Evolutionary conservation across 2,888 invertebrate genomes (phyloP), one percentile per base, ranked within the genome.

Genomic region (Cataglyphis albicans): DNA sequence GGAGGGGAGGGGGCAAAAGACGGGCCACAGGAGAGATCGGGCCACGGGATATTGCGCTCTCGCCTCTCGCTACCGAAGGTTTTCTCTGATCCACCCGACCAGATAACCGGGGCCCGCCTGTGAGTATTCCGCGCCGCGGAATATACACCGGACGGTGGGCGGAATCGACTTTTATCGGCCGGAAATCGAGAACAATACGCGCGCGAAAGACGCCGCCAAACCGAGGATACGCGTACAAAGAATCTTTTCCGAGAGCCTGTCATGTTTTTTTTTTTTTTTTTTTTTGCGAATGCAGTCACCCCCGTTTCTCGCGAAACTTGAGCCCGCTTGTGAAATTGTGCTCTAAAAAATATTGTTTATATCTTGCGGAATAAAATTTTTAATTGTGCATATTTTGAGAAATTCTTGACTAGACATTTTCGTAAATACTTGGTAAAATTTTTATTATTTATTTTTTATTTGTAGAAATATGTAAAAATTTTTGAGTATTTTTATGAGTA

Each of bases 101-200:
- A 90, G 92, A 92, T 92, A 89, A 72, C 75, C 52, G 35, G 35
- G 35, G 63, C 64, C 63, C 67, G 74, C 48, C 76, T 44, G 80
- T 29, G 59, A 72, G 55, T 61, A 72, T 63, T 6, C 76, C 61
- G 52, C 72, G 73, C 70, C 67, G 76, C 76, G 76, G 68, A 55
- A 38, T 63, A 29, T 29, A 29, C 29, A 68, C 68, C 61, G 67
- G 85, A 67, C 91, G 92, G 92, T 92, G 92, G 92, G 93, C 93
- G 94, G 93, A 93, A 93, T 93, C 91, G 88, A 91, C 92, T 91
- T 92, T 90, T 92, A 91, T 92, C 92, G 92, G 91, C 90, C 93
- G 93, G 93, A 93, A 93, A 93, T 92, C 89, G 89, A 92, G 93
- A 93, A 92, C 93, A 93, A 93, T 93, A 92, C 91, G 89, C 89